Evolutionary conservation across 2,113 vertebrate genomes (phyloP).

Genomic region (Numenius arquata): DNA sequence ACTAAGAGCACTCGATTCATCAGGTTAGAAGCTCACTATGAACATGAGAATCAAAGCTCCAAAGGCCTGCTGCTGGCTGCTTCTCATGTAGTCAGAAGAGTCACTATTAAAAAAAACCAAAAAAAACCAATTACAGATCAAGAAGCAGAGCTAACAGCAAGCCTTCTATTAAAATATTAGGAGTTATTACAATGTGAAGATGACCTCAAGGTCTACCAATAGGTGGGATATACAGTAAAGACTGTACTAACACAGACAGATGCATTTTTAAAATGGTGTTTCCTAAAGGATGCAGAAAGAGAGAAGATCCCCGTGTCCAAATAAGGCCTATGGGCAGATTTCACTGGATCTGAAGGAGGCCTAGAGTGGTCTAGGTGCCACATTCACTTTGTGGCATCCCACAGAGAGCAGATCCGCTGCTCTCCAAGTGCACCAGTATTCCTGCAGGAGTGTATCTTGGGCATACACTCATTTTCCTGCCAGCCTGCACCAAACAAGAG

Average conservation of each 20-base stretch:
- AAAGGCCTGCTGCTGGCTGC: not conserved
- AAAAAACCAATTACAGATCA: not conserved
- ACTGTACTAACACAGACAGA: fast-evolving
- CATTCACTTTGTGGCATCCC: not conserved
- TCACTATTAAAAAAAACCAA: not conserved
- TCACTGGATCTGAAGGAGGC: not conserved
- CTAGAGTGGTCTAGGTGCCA: not conserved
- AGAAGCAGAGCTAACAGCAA: not conserved
- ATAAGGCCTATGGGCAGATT: not conserved
- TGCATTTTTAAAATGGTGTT: not conserved
- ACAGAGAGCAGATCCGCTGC: fast-evolving
- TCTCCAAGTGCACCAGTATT: not conserved
- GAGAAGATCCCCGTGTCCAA: not conserved
- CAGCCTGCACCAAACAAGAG: not conserved
- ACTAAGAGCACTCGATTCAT: not conserved
- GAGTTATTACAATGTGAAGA: not conserved
- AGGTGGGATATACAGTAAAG: not conserved
- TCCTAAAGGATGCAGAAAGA: not conserved
- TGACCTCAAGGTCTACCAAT: not conserved
- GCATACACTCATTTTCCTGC: not conserved
- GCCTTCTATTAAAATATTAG: not conserved
- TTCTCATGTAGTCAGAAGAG: not conserved
- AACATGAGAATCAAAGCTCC: not conserved
- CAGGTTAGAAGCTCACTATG: not conserved
- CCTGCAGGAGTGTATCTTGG: not conserved